These are phyloP conservation scores for Amphibalanus amphitrite DNA, from an alignment of 1,140 invertebrate species.

Conservation along the genomic window DNA sequence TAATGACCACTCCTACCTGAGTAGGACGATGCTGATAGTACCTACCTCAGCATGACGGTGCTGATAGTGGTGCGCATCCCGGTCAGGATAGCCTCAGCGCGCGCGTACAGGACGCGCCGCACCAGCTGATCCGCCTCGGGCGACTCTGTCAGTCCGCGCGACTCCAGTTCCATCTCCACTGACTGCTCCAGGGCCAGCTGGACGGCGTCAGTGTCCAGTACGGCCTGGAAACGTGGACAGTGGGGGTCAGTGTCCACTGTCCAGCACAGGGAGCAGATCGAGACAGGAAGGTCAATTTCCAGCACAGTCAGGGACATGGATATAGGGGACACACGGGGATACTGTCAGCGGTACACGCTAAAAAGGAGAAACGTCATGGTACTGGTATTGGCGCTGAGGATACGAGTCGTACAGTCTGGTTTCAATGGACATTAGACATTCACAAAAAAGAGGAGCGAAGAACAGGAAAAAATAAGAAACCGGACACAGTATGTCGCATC, in stretches of 20 bases:
- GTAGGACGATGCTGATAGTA: too few species aligned
- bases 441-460: slow-evolving; percentile 8
- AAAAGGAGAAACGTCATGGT: too few species aligned
- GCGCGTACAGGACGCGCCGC: background rate
- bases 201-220: background rate
- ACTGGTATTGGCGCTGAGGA: too few species aligned
- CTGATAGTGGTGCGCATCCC: background rate
- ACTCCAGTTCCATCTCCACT: background rate
- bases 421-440: slow-evolving; percentile 4
- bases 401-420: background rate
- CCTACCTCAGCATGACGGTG: background rate
- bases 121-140: background rate
- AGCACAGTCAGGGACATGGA: too few species aligned
- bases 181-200: background rate
- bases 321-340: too few species aligned
- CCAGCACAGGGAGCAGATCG: too few species aligned
- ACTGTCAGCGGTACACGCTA: too few species aligned
- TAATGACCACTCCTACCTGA: too few species aligned
- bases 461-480: slow-evolving; percentile 6
- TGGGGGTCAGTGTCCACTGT: background rate
- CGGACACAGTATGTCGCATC: too few species aligned
- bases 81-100: background rate
- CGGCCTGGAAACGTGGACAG: background rate
- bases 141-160: background rate
- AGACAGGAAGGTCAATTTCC: too few species aligned